A percentile compares a stretch with the other conserved stretches of the same genome.
Conservation (phyloP, 2,113 vertebrate species). For the Gallinago undulata region DNA sequence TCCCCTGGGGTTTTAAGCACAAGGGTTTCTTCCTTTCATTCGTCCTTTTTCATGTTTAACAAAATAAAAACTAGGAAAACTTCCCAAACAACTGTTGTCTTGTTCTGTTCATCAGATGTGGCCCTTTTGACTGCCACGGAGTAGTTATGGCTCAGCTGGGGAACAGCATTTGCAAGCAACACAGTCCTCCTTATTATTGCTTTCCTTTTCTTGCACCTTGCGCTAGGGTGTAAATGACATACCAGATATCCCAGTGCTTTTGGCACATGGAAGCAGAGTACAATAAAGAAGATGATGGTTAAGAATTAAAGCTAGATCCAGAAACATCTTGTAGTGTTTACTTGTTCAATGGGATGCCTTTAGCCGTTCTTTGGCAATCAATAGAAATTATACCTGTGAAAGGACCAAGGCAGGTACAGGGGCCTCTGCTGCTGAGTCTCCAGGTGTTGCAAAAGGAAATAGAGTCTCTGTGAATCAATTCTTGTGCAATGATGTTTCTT, state of each 20-base stretch:
- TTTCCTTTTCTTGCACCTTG: background rate
- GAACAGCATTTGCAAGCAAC: background rate
- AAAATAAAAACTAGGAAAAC: background rate
- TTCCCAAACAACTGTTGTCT: background rate
- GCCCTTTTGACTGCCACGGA: background rate
- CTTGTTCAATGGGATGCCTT: background rate
- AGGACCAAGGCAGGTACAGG: background rate
- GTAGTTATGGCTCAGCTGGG: background rate
- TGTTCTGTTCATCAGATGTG: background rate
- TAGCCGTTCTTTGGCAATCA: background rate
- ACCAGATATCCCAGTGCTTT: background rate
- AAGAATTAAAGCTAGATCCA: background rate
- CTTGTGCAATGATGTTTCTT: no score
- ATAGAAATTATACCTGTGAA: background rate
- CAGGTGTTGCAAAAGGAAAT: background rate
- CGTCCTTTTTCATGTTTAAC: background rate
- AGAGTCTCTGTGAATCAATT: fast-evolving
- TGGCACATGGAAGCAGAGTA: background rate
- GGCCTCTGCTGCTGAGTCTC: background rate
- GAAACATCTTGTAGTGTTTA: background rate
- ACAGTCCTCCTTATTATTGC: background rate
- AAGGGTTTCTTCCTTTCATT: background rate
- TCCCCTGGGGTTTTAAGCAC: background rate
- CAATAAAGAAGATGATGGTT: background rate
- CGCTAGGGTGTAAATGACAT: background rate